Base-by-base conservation (phyloP, 2,113 vertebrate species). In the Ceratotherium simum region DNA sequence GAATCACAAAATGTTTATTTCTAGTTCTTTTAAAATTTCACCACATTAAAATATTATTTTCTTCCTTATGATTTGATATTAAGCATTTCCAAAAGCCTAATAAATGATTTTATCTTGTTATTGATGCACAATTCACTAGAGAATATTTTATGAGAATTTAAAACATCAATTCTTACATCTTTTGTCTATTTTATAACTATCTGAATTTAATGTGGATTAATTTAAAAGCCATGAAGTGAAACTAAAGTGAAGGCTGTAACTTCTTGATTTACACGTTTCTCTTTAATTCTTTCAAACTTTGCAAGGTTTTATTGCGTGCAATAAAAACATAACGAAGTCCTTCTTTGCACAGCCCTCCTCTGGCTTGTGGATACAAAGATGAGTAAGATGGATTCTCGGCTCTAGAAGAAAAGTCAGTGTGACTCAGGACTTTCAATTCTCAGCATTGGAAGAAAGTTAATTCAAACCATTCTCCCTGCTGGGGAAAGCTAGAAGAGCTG, bases 31-130 rank as follows among this genome's bases (percentile, higher is more conserved):
- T 9, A 27, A 23, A 60, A 33, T 48, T 67, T 92, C 17, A 48
- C 23, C 33, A 20, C 56, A 82, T 91, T 92, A 85, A 86, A 90
- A 83, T 91, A 95, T 83, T 91, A 90, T 85, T 62, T 93, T 94
- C 36, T 85, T 39, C 54, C 91, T 91, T 78, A 76, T 21, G 31
- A 62, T 56, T 58, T 75, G 18, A 93, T 72, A 67, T 75, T 58
- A 87, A 78, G 69, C 39, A 70, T 82, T 95, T 92, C 65, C 72
- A 1, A 23, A 95, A 91, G 60, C 33, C 25, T 89, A 89, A 67
- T 86, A 96, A 93, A 76, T 33, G 16, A 27, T 70, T 80, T 97
- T 81, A 54, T 76, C 73, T 81, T 86, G n/a, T 46, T 96, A 54
- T 48, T 81, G 65, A 72, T 64, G 10, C 62, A 46, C 18, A 27